Conservation (phyloP, 2,113 vertebrate species). For the Potamarius usumacintae region DNA sequence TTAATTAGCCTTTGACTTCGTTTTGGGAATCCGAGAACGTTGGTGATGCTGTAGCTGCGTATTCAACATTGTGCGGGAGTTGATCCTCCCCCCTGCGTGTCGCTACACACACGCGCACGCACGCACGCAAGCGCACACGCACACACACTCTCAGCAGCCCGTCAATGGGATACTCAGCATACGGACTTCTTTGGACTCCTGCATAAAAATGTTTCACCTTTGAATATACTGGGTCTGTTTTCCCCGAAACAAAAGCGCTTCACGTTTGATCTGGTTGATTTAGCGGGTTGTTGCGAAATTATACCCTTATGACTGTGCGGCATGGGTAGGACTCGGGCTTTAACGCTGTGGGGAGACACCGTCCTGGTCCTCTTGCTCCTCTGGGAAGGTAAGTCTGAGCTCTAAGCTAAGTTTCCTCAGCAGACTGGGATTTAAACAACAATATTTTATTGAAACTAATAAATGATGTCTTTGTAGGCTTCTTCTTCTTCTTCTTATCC, state of each 20-base stretch:
- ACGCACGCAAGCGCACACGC: neutral
- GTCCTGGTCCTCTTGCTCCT: slow-evolving; percentile 63
- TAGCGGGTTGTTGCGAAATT: slow-evolving; percentile 34
- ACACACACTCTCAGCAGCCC: slow-evolving; percentile 57
- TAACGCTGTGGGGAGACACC: slow-evolving; percentile 66
- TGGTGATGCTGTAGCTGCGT: slow-evolving; percentile 57
- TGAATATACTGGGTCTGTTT: neutral
- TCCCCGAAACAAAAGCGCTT: neutral
- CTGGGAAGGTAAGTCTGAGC: slow-evolving; percentile 67
- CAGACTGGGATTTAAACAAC: neutral
- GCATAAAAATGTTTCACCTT: slow-evolving; percentile 13
- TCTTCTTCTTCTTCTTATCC: neutral
- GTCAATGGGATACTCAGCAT: slow-evolving; percentile 64
- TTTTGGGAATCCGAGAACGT: slow-evolving; percentile 26
- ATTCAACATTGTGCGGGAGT: slow-evolving; percentile 61
- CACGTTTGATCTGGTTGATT: neutral
- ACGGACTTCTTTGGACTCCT: slow-evolving; percentile 62
- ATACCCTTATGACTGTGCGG: slow-evolving; percentile 71
- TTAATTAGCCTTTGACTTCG: slow-evolving; percentile 9
- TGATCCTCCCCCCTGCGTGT: slow-evolving; percentile 42
- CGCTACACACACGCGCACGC: slow-evolving; percentile 36
- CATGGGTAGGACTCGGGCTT: slow-evolving; percentile 70
- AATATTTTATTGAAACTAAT: neutral
- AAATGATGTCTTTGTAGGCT: neutral
- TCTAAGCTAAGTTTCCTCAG: neutral